These are phyloP conservation scores for Cyphomyrus discorhynchus DNA, from an alignment of 2,113 vertebrate genomes.

Conservation along the genomic window DNA sequence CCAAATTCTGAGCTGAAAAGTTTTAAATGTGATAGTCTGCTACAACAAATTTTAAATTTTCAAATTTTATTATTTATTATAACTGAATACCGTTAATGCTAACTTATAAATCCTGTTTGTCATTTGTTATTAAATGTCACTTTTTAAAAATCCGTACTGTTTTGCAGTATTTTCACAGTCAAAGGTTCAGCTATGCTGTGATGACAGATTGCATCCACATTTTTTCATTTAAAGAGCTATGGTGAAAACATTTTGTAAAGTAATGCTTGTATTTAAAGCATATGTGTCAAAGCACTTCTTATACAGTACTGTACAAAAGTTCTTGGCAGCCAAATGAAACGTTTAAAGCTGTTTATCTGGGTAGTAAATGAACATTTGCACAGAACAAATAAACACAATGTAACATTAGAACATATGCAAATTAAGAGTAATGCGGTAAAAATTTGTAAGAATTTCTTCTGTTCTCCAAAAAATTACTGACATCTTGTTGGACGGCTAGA, in stretches of 20 bases:
- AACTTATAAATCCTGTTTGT: neutral
- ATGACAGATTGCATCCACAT: neutral
- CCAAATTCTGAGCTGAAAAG: neutral
- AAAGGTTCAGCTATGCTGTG: neutral
- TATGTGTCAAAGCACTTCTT: neutral
- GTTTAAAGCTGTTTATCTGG: neutral
- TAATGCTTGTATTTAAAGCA: neutral
- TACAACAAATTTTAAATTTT: neutral
- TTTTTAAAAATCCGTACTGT: neutral
- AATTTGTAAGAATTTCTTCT: neutral
- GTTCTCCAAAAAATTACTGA: neutral
- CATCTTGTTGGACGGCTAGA: neutral
- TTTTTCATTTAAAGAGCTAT: neutral
- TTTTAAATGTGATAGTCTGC: neutral
- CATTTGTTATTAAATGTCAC: neutral
- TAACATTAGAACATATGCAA: neutral
- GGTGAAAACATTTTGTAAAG: neutral
- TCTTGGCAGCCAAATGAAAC: neutral
- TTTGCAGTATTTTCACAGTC: neutral
- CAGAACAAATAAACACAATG: neutral
- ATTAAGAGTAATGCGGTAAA: neutral
- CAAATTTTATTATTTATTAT: neutral
- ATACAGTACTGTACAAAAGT: neutral
- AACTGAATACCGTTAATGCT: neutral
- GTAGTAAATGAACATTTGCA: neutral